Percentiles rank a stretch among this genome's conserved stretches.
phyloP scores from a whole-genome alignment of 92 coral and sea anemone species.

The Porites rus region DNA sequence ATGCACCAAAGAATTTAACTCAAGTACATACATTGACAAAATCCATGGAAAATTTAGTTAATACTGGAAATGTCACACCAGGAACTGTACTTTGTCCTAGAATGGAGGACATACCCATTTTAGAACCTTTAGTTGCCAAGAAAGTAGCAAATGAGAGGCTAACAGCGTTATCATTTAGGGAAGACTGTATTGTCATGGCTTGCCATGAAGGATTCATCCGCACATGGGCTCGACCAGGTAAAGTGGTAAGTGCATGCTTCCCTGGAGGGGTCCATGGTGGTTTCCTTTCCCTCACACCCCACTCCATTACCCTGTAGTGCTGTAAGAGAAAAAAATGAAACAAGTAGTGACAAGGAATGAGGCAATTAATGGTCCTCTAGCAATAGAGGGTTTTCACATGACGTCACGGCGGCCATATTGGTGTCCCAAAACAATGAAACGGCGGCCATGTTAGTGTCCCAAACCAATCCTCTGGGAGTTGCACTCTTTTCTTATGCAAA shows the following conservation, averaged over 20 bases:
- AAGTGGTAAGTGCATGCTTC: slow-evolving; percentile 88
- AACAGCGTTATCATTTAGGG: slow-evolving; percentile 88
- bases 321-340: too few relatives aligned
- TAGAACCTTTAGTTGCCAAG: slow-evolving; percentile 97
- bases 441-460: too few relatives aligned
- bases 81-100: slow-evolving; percentile 94
- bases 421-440: too few relatives aligned
- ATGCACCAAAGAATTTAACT: slow-evolving; percentile 84
- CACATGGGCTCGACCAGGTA: slow-evolving; percentile 99
- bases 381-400: too few relatives aligned
- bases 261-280: background rate
- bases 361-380: too few relatives aligned
- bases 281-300: background rate
- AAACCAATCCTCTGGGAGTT: too few relatives aligned
- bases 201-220: slow-evolving; percentile 98
- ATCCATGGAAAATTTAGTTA: slow-evolving; percentile 90
- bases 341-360: too few relatives aligned
- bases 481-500: too few relatives aligned
- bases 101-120: slow-evolving; percentile 88
- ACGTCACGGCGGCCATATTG: too few relatives aligned
- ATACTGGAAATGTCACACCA: slow-evolving; percentile 78
- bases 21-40: slow-evolving; percentile 89
- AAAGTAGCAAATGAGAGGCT: slow-evolving; percentile 96
- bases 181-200: slow-evolving; percentile 96
- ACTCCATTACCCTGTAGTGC: too few relatives aligned